Conservation (phyloP, 1,140 invertebrate genomes). For the Monochamus saltuarius region DNA sequence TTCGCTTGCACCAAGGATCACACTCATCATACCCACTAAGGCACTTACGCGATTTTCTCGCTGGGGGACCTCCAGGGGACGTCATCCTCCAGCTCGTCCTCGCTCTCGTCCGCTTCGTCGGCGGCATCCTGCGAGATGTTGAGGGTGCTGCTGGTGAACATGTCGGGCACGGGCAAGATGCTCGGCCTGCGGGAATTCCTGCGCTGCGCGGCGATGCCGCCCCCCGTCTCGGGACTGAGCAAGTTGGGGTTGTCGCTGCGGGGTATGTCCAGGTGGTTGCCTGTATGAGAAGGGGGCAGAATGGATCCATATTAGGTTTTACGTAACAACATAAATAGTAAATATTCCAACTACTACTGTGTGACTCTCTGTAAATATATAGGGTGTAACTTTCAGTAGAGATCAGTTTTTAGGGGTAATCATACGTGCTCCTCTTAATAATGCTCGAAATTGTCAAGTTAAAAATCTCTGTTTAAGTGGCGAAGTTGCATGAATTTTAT, state of each 20-base stretch:
- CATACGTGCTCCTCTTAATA: too few species aligned
- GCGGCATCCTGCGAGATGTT: constrained; percentile 73
- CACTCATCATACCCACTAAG: too few species aligned
- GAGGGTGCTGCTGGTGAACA: constrained; percentile 76
- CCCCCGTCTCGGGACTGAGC: constrained; percentile 67
- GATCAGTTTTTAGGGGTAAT: too few species aligned
- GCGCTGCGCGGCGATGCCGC: constrained; percentile 64
- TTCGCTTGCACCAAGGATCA: too few species aligned
- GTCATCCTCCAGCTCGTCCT: constrained; percentile 85
- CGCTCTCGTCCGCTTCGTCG: constrained; percentile 76
- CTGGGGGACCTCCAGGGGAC: constrained; percentile 86
- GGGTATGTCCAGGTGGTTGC: constrained; percentile 78
- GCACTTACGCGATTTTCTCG: constrained; percentile 85
- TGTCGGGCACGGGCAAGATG: constrained; percentile 85
- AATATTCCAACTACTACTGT: too few species aligned
- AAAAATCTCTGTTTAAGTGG: too few species aligned
- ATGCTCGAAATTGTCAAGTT: too few species aligned
- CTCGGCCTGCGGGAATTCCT: constrained; percentile 81
- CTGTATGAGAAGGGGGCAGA: neutral
- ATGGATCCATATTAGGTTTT: neutral
- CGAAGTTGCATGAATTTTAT: too few species aligned
- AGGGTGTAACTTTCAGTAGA: too few species aligned
- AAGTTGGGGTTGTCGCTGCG: constrained; percentile 75
- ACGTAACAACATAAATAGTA: too few species aligned
- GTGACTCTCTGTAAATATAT: too few species aligned